Evolutionary conservation across 2,888 invertebrate genomes (phyloP), one percentile per base, ranked within the genome.

Genomic region (Apamea crenata): DNA sequence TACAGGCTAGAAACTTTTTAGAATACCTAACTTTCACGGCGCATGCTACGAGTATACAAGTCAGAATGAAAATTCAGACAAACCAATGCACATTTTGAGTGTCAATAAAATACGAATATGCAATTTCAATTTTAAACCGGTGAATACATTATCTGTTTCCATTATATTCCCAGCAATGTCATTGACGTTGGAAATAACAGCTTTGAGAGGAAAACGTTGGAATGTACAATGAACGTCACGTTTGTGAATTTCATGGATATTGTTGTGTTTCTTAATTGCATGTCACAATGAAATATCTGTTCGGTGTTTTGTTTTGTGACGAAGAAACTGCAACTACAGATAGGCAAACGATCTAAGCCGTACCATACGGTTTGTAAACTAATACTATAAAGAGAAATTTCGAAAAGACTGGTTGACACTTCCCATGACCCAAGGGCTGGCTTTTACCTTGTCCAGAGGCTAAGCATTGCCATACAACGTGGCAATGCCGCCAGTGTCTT

Each of bases 91-190:
- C 77, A 53, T 74, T 59, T 25, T 3, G 44, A 75, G 73, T 78
- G 6, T 53, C 74, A 86, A 78, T 63, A 70, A 7, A 82, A 76
- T 63, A 73, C 8, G 67, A 78, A 74, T 74, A 36, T 44, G n/a
- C n/a, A 67, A 63, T 83, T 78, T 61, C 40, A 76, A 78, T 76
- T 83, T 56, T 36, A 74, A 66, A 21, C 56, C 2, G 10, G 32
- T 65, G 78, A 78, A 79, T 84, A 71, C 32, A 75, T 84, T 84
- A 73, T 77, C 53, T 67, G 29, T 70, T 69, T 76, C 61, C 53
- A 77, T 87, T 84, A 78, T 65, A 36, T 25, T 66, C 14, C 8
- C 14, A 69, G 36, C 10, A 56, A 77, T 63, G 68, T 84, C 80
- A 44, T 72, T 68, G 80, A 50, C 79, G 65, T 72, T 74, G n/a